phyloP scores from a whole-genome alignment of 2,797 vertebrate genomes.

The Rhinoraja longicauda region DNA sequence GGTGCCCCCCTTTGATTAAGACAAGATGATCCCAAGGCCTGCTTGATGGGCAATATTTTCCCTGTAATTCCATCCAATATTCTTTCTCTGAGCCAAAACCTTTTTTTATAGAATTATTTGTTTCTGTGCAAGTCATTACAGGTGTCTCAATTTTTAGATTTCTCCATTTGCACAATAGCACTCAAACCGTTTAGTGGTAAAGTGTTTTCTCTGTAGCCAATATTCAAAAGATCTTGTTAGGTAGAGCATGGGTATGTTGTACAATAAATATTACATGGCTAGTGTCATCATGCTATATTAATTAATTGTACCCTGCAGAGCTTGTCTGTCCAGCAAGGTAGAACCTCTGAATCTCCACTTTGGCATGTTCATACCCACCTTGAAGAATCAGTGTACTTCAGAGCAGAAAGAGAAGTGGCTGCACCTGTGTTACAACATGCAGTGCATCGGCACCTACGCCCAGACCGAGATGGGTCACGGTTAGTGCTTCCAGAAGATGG shows the following conservation, averaged over 20 bases:
- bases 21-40: not conserved
- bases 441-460: constrained; percentile 84
- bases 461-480: constrained; percentile 95
- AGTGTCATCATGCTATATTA: constrained; percentile 48
- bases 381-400: constrained; percentile 71
- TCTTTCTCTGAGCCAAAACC: not conserved
- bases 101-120: too few relatives aligned
- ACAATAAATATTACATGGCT: not conserved
- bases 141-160: not conserved
- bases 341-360: constrained; percentile 74
- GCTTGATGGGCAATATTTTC: not conserved
- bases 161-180: not conserved
- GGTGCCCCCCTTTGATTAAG: not conserved
- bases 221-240: not conserved
- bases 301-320: constrained; percentile 61
- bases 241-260: not conserved
- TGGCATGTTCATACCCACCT: constrained; percentile 81
- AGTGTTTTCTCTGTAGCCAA: not conserved
- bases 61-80: not conserved
- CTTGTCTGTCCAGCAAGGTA: constrained; percentile 50
- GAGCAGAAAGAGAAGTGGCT: constrained; percentile 84
- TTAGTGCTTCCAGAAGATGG: constrained; percentile 63
- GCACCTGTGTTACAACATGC: constrained; percentile 58
- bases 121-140: not conserved
- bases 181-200: not conserved